Percentiles rank a stretch among this genome's conserved stretches.
Conservation (phyloP, 2,888 invertebrate genomes). For the Pseudococcus longispinus region DNA sequence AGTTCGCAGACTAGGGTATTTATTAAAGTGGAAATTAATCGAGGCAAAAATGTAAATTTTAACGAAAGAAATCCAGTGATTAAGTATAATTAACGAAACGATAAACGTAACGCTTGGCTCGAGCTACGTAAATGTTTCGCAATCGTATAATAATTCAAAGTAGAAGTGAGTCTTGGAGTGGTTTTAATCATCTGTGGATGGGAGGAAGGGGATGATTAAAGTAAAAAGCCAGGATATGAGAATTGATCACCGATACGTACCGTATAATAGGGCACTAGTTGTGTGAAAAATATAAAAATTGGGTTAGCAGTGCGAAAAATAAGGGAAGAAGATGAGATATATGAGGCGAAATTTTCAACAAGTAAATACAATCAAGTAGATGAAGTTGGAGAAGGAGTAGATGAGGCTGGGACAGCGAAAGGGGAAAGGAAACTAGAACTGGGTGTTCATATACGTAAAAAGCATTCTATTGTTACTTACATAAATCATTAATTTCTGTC, state of each 20-base stretch:
- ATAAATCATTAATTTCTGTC: constrained; percentile 39
- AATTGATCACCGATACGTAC: too few relatives aligned
- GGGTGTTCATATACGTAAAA: constrained; percentile 36
- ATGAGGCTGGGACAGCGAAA: not conserved
- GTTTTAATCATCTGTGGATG: too few relatives aligned
- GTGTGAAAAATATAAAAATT: too few relatives aligned
- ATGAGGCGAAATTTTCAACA: not conserved
- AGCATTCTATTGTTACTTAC: constrained; percentile 33
- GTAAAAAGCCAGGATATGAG: too few relatives aligned
- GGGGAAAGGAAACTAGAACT: not conserved
- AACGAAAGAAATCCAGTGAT: constrained; percentile 29
- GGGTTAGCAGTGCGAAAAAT: not conserved
- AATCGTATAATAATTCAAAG: not conserved
- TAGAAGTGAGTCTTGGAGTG: too few relatives aligned
- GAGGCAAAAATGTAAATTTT: constrained; percentile 34
- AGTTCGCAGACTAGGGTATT: not conserved
- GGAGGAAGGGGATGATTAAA: too few relatives aligned
- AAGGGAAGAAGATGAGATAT: not conserved
- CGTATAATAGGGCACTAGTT: too few relatives aligned
- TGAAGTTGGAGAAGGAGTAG: not conserved
- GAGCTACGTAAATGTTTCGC: not conserved
- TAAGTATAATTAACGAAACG: constrained; percentile 23
- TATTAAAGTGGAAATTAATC: constrained; percentile 29
- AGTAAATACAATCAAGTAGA: not conserved
- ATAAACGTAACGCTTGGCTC: not conserved